Evolutionary conservation across 64 coral and sea anemone species (phyloP).

Genomic region (Astreopora myriophthalma): DNA sequence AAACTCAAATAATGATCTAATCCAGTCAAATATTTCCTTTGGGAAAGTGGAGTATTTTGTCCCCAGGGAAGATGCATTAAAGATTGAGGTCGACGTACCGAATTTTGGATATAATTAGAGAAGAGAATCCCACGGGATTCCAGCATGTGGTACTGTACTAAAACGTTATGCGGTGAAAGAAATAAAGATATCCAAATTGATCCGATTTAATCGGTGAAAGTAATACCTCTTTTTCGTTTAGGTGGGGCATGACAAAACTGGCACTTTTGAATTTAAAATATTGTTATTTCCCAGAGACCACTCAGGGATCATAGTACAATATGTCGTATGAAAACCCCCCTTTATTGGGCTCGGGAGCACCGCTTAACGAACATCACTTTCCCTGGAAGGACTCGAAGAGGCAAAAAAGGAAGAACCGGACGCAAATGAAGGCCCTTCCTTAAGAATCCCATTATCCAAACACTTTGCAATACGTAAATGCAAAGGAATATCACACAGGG

Average conservation of each 20-base stretch:
- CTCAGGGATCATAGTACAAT: no score
- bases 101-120: not conserved
- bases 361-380: no score
- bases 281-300: no score
- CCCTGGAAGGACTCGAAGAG: no score
- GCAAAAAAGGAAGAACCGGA: no score
- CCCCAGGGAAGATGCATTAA: not conserved
- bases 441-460: no score
- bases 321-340: no score
- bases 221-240: not conserved
- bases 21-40: constrained; percentile 40
- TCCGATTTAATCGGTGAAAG: not conserved
- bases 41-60: not conserved
- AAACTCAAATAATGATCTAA: not conserved
- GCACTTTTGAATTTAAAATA: not conserved
- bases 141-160: not conserved
- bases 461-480: no score
- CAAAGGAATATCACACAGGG: no score
- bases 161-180: not conserved
- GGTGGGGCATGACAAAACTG: not conserved
- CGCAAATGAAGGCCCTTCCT: no score
- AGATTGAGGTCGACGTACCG: not conserved
- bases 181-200: not conserved
- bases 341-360: no score
- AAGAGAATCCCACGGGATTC: not conserved